Evolutionary conservation across 2,888 invertebrate genomes (phyloP), one percentile per base, ranked within the genome.

Genomic region (Hartigia nigra): DNA sequence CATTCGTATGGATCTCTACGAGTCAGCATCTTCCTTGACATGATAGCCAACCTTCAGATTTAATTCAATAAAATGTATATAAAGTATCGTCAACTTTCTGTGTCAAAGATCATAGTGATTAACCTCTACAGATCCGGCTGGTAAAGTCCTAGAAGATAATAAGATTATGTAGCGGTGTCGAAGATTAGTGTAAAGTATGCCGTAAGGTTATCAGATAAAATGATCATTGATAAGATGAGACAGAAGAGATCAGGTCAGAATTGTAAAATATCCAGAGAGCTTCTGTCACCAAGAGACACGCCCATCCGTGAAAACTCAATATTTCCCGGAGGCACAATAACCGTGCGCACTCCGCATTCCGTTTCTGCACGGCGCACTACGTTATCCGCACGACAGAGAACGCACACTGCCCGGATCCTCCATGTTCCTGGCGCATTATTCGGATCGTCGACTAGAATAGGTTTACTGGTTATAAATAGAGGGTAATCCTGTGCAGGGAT

Each of bases 371-470:
- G 39, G 9, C 39, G 39, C 39, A 55, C 39, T 55, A 23, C 39
- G 39, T 23, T 55, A 55, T 55, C 39, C 39, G 23, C 9, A 55
- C 39, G 5, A 23, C 39, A 55, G 39, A 23, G 39, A 55, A 55
- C 23, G 39, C 23, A 23, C 23, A 23, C 9, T 23, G 39, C 39
- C 39, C 39, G 39, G 39, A 55, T 55, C 39, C 39, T 55, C 39
- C 23, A 55, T 55, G 39, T 55, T 55, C 39, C 39, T 55, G 39
- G 23, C 39, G 39, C 72, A 83, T 84, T 83, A 83, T 83, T 83
- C 83, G 84, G 82, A 83, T 83, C 80, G 82, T 84, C 84, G 82
- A 76, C 75, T 31, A 76, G 79, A 84, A 84, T 84, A 78, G 80
- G 80, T 83, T 82, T 83, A 83, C 77, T 70, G 76, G 80, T 55